Evolutionary conservation across 2,113 vertebrate species (phyloP).

Genomic region (Ciconia boyciana): DNA sequence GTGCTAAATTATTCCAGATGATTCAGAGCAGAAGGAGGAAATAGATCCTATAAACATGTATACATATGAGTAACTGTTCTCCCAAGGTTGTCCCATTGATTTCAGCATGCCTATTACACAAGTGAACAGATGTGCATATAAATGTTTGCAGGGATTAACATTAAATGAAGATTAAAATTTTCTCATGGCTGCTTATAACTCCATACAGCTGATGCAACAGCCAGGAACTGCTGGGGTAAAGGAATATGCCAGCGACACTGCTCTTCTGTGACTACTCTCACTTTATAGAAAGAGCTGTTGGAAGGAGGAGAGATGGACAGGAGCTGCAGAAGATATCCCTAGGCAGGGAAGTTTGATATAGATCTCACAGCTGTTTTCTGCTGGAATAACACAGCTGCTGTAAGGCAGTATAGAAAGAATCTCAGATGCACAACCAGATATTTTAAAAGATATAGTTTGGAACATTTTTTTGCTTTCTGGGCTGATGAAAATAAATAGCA

Average conservation of each 20-base stretch:
- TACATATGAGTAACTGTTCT: constrained; percentile 21
- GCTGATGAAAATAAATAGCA: background rate
- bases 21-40: constrained; percentile 37
- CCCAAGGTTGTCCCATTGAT: background rate
- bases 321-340: background rate
- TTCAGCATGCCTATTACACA: constrained; percentile 1
- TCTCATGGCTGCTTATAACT: background rate
- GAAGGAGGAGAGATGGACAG: background rate
- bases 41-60: background rate
- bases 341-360: background rate
- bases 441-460: background rate
- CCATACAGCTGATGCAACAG: background rate
- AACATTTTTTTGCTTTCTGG: background rate
- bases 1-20: background rate
- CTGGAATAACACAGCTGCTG: background rate
- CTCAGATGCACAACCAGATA: background rate
- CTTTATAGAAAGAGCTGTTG: background rate
- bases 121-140: background rate
- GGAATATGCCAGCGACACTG: background rate
- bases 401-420: background rate
- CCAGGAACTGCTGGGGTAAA: background rate
- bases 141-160: background rate
- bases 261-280: background rate
- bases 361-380: constrained; percentile 13
- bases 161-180: background rate